Base-by-base conservation (phyloP, 1,140 invertebrate species). In the Globodera rostochiensis region DNA sequence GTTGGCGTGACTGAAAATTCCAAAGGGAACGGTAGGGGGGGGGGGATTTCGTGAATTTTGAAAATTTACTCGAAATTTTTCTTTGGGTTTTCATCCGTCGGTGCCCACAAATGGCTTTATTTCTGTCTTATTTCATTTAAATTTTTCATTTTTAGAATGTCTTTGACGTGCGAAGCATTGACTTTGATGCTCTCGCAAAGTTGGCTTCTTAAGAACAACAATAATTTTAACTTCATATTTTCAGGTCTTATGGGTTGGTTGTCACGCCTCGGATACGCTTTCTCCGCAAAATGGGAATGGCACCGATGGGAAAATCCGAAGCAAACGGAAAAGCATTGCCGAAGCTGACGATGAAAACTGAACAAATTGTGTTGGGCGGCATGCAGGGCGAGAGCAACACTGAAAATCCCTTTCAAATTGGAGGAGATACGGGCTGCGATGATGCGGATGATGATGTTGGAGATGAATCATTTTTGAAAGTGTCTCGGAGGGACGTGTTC, bases 241-340 rank as follows among this genome's bases (percentile, higher is more conserved):
- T 71, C 8, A 86, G 86, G 46, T 89, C 88, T 21, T 90, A 87
- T 74, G 88, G 88, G 60, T 70, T 89, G 15, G 77, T 87, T 9
- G 66, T 86, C 21, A 85, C 87, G 45, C 89, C 89, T 69, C 75
- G 88, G 75, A 82, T 89, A 46, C 67, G 88, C 15, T 89, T 89
- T 77, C 78, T 89, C 57, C 76, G 83, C 5, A 84, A 86, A 67
- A 49, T 81, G 11, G 80, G 80, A 15, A 79, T 80, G 36, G 77
- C 78, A 25, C 36, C 25, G 25, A 77, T 64, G 50, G 87, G 36
- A 69, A 79, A 82, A 45, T 79, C 67, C 25, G 76, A 83, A 60
- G 75, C 53, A 69, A 19, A 67, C 3, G 66, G 47, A 15, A 70
- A 80, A 57, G 70, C 25, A 7, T 3, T 6, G 21, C 13, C 46